Conservation (phyloP, 2,113 vertebrate species). For the Narcine bancroftii region DNA sequence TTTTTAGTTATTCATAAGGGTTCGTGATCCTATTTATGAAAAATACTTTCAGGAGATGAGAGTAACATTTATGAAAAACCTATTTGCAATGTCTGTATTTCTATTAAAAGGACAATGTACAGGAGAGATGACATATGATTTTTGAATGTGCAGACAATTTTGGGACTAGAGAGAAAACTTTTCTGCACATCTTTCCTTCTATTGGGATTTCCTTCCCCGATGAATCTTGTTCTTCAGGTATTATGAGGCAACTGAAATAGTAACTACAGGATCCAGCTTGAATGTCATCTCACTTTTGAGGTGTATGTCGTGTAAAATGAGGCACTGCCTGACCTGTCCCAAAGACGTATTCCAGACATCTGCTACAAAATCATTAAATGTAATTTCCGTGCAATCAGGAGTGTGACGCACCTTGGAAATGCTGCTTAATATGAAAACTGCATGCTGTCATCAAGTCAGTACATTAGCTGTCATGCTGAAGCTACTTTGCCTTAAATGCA, state of each 20-base stretch:
- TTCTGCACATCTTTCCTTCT: background rate
- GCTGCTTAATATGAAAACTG: background rate
- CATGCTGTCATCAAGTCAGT: constrained; percentile 4
- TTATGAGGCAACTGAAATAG: background rate
- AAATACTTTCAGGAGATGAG: background rate
- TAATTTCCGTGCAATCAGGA: background rate
- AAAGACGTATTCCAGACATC: constrained; percentile 5
- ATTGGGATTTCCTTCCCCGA: background rate
- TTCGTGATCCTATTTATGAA: too few relatives aligned
- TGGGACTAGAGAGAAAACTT: background rate
- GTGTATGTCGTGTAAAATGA: constrained; percentile 2
- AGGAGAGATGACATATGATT: background rate
- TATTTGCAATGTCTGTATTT: background rate
- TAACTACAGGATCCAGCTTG: background rate
- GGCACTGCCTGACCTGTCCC: background rate
- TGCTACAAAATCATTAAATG: constrained; percentile 22
- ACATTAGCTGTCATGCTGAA: background rate
- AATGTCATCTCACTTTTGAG: background rate
- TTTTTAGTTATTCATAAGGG: too few relatives aligned
- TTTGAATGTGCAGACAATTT: background rate
- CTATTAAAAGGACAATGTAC: background rate
- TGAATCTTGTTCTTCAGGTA: background rate
- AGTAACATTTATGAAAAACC: background rate
- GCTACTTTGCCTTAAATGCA: background rate
- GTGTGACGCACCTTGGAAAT: background rate